Percentiles rank a stretch among this genome's conserved stretches.
Evolutionary conservation across 2,113 vertebrate species (phyloP).

Genomic region (Andinoacara biseriatus): DNA sequence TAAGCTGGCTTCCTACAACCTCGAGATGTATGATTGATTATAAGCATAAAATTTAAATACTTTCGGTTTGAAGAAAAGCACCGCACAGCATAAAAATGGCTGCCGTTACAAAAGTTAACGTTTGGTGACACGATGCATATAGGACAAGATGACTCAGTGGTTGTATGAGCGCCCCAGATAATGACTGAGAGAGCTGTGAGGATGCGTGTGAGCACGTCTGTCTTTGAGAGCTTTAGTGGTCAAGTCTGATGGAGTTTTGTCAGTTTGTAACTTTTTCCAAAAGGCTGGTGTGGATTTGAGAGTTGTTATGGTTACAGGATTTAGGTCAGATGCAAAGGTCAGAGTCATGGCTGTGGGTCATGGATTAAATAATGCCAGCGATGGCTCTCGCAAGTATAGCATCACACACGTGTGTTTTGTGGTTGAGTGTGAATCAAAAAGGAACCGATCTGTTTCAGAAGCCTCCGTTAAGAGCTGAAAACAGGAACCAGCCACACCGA

Average conservation of each 20-base stretch:
- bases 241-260: neutral
- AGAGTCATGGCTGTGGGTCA: neutral
- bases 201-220: neutral
- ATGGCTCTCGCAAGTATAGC: neutral
- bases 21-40: too few relatives aligned
- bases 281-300: neutral
- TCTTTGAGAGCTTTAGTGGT: neutral
- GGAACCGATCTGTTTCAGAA: slow-evolving; percentile 60
- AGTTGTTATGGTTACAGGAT: accelerated
- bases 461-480: slow-evolving; percentile 29
- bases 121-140: neutral
- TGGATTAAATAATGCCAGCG: neutral
- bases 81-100: neutral
- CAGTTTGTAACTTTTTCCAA: neutral
- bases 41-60: neutral
- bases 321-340: neutral
- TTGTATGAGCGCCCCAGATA: neutral
- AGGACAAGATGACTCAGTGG: neutral
- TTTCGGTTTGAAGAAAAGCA: neutral
- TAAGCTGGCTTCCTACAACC: too few relatives aligned
- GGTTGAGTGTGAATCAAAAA: slow-evolving; percentile 41
- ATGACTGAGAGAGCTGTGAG: neutral
- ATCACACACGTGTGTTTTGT: neutral
- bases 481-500: slow-evolving; percentile 54
- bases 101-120: neutral